A percentile compares a stretch with the other conserved stretches of the same genome.
Conservation (phyloP, 2,113 vertebrate species). For the Trinectes maculatus region DNA sequence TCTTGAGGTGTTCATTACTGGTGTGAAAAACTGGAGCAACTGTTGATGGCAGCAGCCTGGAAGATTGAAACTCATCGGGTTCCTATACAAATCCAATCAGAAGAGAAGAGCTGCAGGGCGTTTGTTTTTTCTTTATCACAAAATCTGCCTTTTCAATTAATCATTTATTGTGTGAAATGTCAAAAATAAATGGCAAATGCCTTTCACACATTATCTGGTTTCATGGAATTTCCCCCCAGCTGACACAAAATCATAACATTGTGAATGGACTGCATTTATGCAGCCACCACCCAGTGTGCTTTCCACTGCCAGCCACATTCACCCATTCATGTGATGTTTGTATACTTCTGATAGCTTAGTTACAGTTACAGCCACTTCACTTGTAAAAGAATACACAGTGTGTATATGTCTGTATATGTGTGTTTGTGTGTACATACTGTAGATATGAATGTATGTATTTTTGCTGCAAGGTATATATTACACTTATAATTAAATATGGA, state of each 20-base stretch:
- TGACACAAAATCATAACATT: background rate
- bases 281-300: background rate
- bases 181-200: slow-evolving; percentile 1
- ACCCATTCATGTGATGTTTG: background rate
- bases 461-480: too few relatives aligned
- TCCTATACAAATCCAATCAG: slow-evolving; percentile 19
- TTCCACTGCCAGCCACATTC: too few relatives aligned
- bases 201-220: background rate
- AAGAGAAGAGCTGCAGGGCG: slow-evolving; percentile 4
- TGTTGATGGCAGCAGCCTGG: slow-evolving; percentile 25
- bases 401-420: too few relatives aligned
- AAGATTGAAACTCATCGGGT: slow-evolving; percentile 2
- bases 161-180: background rate
- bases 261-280: background rate
- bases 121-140: background rate
- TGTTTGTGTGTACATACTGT: too few relatives aligned
- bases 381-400: too few relatives aligned
- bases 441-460: too few relatives aligned
- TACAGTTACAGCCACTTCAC: too few relatives aligned
- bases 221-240: background rate
- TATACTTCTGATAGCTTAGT: too few relatives aligned
- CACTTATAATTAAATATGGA: too few relatives aligned
- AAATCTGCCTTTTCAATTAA: background rate
- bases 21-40: slow-evolving; percentile 44
- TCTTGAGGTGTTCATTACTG: slow-evolving; percentile 53